These are phyloP conservation scores for Heliconius hewitsoni DNA, from an alignment of 1,140 invertebrate species.

Conservation along the genomic window DNA sequence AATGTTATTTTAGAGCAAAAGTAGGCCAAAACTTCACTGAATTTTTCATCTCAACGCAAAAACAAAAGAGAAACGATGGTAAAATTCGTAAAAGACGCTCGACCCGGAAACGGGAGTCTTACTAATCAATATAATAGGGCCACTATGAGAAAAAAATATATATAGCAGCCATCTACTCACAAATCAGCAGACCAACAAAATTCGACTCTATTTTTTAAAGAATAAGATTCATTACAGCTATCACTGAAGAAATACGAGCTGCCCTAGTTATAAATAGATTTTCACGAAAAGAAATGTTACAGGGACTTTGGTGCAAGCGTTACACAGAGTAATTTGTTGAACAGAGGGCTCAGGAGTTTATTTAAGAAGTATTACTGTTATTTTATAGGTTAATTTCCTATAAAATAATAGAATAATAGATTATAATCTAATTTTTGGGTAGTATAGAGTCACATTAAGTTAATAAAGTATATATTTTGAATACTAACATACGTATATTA, in stretches of 20 bases:
- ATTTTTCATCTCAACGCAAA: slow-evolving; percentile 48
- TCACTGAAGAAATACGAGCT: slow-evolving; percentile 48
- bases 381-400: neutral
- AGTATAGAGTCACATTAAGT: too few species aligned
- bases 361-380: slow-evolving; percentile 1
- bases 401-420: too few species aligned
- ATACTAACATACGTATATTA: neutral
- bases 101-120: slow-evolving; percentile 66
- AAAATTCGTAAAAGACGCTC: slow-evolving; percentile 65
- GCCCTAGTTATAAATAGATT: slow-evolving; percentile 81
- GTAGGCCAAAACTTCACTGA: slow-evolving; percentile 24
- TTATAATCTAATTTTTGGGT: too few species aligned
- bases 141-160: slow-evolving; percentile 78
- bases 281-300: slow-evolving; percentile 81
- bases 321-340: slow-evolving; percentile 52
- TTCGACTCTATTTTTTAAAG: slow-evolving; percentile 39
- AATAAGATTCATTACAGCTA: neutral
- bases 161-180: slow-evolving; percentile 52
- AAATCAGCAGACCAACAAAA: slow-evolving; percentile 38
- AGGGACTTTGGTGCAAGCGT: slow-evolving; percentile 77
- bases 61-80: slow-evolving; percentile 64
- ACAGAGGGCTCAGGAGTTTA: slow-evolving; percentile 30
- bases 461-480: neutral
- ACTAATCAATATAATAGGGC: slow-evolving; percentile 81
- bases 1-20: slow-evolving; percentile 17